These are phyloP conservation scores for Subanguina moxae DNA, from an alignment of 1,140 invertebrate species.

Conservation along the genomic window DNA sequence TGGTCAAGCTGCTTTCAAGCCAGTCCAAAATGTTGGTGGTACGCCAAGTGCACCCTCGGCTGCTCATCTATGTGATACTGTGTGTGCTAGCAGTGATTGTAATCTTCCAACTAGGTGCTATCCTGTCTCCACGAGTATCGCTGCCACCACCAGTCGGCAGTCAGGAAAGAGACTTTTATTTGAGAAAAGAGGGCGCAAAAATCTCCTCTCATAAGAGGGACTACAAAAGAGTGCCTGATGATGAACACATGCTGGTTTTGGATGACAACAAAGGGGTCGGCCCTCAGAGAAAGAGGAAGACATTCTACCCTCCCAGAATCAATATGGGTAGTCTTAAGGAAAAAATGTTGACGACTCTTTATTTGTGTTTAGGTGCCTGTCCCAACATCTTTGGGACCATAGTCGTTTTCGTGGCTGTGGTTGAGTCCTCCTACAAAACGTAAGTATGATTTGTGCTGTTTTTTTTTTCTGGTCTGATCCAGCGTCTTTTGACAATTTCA, in stretches of 20 bases:
- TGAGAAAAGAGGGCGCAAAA: neutral
- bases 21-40: neutral
- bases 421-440: slow-evolving; percentile 46
- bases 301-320: slow-evolving; percentile 2
- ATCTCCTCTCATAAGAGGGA: neutral
- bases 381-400: slow-evolving; percentile 39
- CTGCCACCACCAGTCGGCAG: neutral
- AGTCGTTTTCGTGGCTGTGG: slow-evolving; percentile 42
- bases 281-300: neutral
- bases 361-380: slow-evolving; percentile 21
- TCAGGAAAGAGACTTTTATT: neutral
- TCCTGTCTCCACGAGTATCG: neutral
- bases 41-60: neutral
- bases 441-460: slow-evolving; percentile 23
- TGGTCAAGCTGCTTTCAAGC: too few relatives aligned
- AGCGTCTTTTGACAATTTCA: too few relatives aligned
- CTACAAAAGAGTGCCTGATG: neutral
- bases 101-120: slow-evolving; percentile 1
- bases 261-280: neutral
- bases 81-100: neutral
- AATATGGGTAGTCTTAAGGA: slow-evolving; percentile 33
- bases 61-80: neutral
- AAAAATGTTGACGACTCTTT: too few relatives aligned
- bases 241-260: neutral
- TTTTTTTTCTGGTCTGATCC: neutral